Base-by-base conservation (phyloP, 2,888 invertebrate species). In the Hoplodrina blanda region DNA sequence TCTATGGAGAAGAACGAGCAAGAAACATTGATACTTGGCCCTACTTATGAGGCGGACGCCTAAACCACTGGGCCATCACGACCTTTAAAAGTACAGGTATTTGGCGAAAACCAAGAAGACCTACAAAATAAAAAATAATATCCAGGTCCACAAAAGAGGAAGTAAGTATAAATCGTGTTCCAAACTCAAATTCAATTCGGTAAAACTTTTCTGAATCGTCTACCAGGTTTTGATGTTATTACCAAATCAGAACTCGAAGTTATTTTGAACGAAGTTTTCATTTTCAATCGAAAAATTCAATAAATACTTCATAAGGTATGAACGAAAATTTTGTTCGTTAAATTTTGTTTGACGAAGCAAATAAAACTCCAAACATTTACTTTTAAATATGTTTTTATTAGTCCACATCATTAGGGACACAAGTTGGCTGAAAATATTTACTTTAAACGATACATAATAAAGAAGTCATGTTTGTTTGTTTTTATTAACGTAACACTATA, bases 191-290 rank as follows among this genome's bases (percentile, higher is more conserved):
- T 64, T 73, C 59, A 70, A 78, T 66, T 74, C 50, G 10, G 17
- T 54, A 54, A 37, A 81, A 81, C 64, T 83, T 84, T 69, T 56
- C 57, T 46, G 13, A 66, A 61, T 69, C 17, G 6, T 52, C 52
- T 33, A 55, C 44, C 30, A 41, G 53, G 30, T 57, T 61, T 57
- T 60, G 55, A 63, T 50, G 61, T 44, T 55, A 66, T 46, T 50
- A 59, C 49, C 53, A 55, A 25, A 54, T 54, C 53, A 17, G 50
- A 69, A 57, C 25, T 17, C 50, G 6, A 62, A 37, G 20, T 73
- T 60, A 60, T 62, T 33, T 25, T 17, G 4, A 11, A 20, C 19
- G 41, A 69, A 62, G 49, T 57, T 60, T 33, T 4, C 54, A 63
- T 41, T 63, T 69, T 20, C 25, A 76, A 63, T 50, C 20, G 52